Conservation (phyloP, 2,113 vertebrate species). For the Scartelaos histophorus region DNA sequence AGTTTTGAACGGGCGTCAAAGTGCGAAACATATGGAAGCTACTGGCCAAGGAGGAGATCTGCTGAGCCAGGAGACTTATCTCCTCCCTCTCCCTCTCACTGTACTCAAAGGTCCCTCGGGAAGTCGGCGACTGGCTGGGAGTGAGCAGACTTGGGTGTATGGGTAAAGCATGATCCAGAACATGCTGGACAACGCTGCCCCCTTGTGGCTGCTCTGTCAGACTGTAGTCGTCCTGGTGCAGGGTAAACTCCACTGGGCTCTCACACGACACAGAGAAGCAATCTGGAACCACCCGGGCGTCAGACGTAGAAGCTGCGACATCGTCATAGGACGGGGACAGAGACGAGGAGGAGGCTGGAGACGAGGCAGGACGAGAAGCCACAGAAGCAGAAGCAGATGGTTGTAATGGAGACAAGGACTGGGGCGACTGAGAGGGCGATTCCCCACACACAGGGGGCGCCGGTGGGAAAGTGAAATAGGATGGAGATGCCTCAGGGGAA, state of each 20-base stretch:
- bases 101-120: conserved; percentile 40
- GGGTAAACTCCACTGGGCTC: conserved; percentile 40
- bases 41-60: conserved; percentile 81
- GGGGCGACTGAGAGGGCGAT: conserved; percentile 36
- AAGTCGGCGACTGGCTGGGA: conserved; percentile 39
- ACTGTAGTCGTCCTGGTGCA: conserved; percentile 64
- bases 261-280: conserved; percentile 46
- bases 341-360: conserved; percentile 33
- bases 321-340: conserved; percentile 45
- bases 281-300: conserved; percentile 72
- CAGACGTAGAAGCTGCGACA: conserved; percentile 39
- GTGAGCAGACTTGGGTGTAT: conserved; percentile 39
- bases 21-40: conserved; percentile 69
- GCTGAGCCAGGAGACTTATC: conserved; percentile 78
- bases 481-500: conserved; percentile 55
- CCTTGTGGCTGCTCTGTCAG: conserved; percentile 45
- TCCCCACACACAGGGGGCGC: conserved; percentile 34
- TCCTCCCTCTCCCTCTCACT: conserved; percentile 64
- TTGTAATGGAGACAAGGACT: conserved; percentile 17
- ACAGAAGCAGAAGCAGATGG: conserved; percentile 40
- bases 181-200: conserved; percentile 39
- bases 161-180: conserved; percentile 20
- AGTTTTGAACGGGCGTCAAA: conserved; percentile 25
- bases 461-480: conserved; percentile 48
- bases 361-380: background rate